These are phyloP conservation scores for Spizaetus ornatus DNA, from an alignment of 2,113 vertebrate species.

Conservation along the genomic window DNA sequence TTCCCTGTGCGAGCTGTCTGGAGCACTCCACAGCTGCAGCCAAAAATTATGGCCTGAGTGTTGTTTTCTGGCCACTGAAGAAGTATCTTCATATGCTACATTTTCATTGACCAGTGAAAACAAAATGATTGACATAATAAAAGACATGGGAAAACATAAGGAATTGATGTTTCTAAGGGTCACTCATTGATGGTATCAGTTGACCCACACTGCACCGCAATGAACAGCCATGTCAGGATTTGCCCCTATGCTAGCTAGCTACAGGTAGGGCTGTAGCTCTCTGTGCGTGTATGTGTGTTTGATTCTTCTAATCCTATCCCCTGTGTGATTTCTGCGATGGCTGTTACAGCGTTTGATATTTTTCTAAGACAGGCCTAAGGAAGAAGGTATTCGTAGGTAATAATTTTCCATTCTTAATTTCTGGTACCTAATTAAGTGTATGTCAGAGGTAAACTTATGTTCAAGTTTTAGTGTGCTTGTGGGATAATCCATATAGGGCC, in stretches of 20 bases:
- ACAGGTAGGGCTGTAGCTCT: background rate
- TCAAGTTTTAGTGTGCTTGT: background rate
- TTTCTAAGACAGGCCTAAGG: background rate
- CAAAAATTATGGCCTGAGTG: background rate
- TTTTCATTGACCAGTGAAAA: background rate
- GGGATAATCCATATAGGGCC: background rate
- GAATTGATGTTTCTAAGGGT: background rate
- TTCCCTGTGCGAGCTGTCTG: background rate
- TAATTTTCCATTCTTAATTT: background rate
- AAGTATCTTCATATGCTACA: background rate
- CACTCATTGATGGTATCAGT: background rate
- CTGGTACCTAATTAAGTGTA: background rate
- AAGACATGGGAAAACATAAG: background rate
- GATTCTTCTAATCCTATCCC: background rate
- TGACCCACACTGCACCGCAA: background rate
- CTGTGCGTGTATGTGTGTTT: no score
- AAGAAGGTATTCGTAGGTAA: background rate
- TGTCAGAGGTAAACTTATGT: background rate
- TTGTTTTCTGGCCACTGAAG: background rate
- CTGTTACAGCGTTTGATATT: background rate
- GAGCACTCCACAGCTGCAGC: background rate
- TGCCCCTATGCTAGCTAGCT: background rate
- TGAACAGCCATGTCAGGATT: background rate
- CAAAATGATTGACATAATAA: background rate
- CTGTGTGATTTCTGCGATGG: background rate